Evolutionary conservation across 2,888 invertebrate genomes (phyloP), one percentile per base, ranked within the genome.

Genomic region (Physocephala rufipes): DNA sequence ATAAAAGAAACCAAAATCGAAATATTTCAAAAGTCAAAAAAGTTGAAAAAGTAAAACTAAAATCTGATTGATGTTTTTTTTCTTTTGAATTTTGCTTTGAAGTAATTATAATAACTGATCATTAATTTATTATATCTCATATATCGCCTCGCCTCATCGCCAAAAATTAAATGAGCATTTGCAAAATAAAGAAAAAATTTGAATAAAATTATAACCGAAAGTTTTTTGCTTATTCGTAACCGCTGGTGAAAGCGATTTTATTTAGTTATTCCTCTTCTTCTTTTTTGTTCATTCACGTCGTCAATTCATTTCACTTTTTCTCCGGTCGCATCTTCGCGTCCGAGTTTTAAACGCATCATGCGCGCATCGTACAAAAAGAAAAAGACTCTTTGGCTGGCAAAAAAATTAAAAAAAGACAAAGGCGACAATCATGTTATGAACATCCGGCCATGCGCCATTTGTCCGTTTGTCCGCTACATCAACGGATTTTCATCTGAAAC

Each of bases 201-300:
- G n/a, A n/a, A n/a, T n/a, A n/a, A 63, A 45, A 19, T 45, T 47
- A 21, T 30, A 47, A 64, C 26, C 63, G 59, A 71, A 64, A 64
- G 66, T 71, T 67, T 71, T 67, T 64, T 67, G 67, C n/a, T n/a
- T n/a, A n/a, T 65, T 68, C 62, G 66, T 61, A 67, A 74, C 59
- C 36, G 28, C 30, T 47, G 74, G 74, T 70, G 74, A 74, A 74
- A 74, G 74, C 74, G 72, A 72, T 66, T 71, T 71, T 68, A 59
- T 68, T 68, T 61, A 36, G 24, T 45, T 62, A 21, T 43, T 2
- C 43, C 19, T 36, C 36, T 28, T 30, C 19, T 36, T 1, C 1
- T 36, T 24, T 2, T 13, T 12, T 28, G 13, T 13, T 36, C 19
- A n/a, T n/a, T n/a, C n/a, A n/a, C n/a, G n/a, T n/a, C n/a, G n/a